These are phyloP conservation scores for Acrocephalus scirpaceus DNA, from an alignment of 2,797 vertebrate species.

Conservation along the genomic window DNA sequence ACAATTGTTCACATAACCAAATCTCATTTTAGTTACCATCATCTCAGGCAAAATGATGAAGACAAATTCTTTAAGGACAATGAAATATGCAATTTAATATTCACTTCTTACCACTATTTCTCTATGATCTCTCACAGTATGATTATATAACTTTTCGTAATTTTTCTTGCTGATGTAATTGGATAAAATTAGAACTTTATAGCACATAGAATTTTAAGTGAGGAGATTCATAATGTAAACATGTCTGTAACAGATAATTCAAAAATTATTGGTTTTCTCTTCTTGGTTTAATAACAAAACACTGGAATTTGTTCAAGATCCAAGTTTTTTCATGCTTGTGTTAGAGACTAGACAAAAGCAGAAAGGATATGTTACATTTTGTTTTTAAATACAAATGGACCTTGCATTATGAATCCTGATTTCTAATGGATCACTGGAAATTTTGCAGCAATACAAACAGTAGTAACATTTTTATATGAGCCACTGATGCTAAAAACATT, in stretches of 20 bases:
- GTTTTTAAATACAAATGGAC: not conserved
- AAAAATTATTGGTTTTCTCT: constrained; percentile 39
- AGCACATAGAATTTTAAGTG: not conserved
- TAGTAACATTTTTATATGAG: not conserved
- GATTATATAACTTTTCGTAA: not conserved
- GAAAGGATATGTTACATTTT: not conserved
- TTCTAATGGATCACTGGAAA: not conserved
- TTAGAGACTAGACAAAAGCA: not conserved
- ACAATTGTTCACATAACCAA: not conserved
- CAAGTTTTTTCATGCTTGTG: not conserved
- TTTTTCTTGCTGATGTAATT: not conserved
- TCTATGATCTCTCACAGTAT: not conserved
- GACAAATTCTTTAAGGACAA: not conserved
- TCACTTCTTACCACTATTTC: not conserved
- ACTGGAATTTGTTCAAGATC: not conserved
- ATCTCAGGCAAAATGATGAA: not conserved
- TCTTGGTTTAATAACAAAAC: constrained; percentile 16
- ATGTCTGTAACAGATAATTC: not conserved
- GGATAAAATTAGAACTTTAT: constrained; percentile 4
- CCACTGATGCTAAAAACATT: not conserved
- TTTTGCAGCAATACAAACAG: not conserved
- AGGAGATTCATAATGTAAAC: constrained; percentile 11
- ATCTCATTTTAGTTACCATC: not conserved
- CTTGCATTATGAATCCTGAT: not conserved
- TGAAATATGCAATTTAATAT: not conserved